Evolutionary conservation across 2,113 vertebrate genomes (phyloP).

Genomic region (Climacteris rufus): DNA sequence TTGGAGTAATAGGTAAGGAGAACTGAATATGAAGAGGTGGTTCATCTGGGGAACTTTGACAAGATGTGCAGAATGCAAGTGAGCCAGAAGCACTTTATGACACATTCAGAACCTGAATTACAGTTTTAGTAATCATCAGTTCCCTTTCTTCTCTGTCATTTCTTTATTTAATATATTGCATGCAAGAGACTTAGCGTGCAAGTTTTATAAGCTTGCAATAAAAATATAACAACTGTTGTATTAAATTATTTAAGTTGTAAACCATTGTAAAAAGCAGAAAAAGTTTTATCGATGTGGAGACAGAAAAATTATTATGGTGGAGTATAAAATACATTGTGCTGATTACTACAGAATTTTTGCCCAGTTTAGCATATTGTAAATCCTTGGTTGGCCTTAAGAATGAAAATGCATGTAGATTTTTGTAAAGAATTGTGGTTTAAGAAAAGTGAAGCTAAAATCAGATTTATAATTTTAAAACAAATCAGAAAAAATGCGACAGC

Average conservation of each 20-base stretch:
- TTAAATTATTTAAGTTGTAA: slow-evolving; percentile 83
- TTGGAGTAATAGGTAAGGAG: slow-evolving; percentile 21
- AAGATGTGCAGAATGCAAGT: slow-evolving; percentile 36
- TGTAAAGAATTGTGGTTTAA: slow-evolving; percentile 23
- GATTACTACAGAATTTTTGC: slow-evolving; percentile 67
- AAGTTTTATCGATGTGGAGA: slow-evolving; percentile 61
- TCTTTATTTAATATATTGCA: slow-evolving; percentile 72
- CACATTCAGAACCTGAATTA: slow-evolving; percentile 73
- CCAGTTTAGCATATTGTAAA: slow-evolving; percentile 73
- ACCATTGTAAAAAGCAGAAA: slow-evolving; percentile 71
- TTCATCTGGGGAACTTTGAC: slow-evolving; percentile 40
- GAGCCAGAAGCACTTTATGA: slow-evolving; percentile 65
- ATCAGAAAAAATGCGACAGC: neutral
- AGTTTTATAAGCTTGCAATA: slow-evolving; percentile 78
- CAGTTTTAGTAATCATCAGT: slow-evolving; percentile 72
- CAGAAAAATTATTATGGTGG: slow-evolving; percentile 65
- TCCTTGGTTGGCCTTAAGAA: slow-evolving; percentile 55
- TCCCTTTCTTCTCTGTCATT: slow-evolving; percentile 68
- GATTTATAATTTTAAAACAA: slow-evolving; percentile 47
- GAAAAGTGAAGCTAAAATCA: slow-evolving; percentile 26
- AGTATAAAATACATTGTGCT: slow-evolving; percentile 69
- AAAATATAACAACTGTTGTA: slow-evolving; percentile 80
- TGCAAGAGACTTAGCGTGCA: slow-evolving; percentile 63
- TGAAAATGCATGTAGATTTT: slow-evolving; percentile 15
- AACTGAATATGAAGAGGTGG: slow-evolving; percentile 21